These are phyloP conservation scores for Sarcophaga subvicina DNA, from an alignment of 2,888 invertebrate genomes.

Conservation along the genomic window DNA sequence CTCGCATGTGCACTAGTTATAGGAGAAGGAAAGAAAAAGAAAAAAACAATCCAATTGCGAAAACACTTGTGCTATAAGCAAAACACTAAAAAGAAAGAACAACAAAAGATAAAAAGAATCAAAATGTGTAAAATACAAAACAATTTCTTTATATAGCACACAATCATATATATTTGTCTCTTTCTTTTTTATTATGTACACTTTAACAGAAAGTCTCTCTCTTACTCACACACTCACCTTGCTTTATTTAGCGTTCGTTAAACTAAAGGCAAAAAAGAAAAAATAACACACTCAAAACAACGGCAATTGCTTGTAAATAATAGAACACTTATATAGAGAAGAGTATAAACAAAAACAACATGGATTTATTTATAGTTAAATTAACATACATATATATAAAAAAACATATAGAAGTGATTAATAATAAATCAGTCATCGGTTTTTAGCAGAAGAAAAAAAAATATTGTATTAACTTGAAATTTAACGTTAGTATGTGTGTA, in stretches of 20 bases:
- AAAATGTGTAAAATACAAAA: constrained; percentile 20
- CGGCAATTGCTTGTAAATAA: neutral
- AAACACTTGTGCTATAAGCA: constrained; percentile 56
- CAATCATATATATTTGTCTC: constrained; percentile 5
- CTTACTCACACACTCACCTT: constrained; percentile 54
- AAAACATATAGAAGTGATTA: constrained; percentile 1
- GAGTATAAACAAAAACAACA: constrained; percentile 34
- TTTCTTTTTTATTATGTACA: constrained; percentile 10
- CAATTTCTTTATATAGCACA: constrained; percentile 27
- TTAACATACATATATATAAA: constrained; percentile 21
- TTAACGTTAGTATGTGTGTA: neutral
- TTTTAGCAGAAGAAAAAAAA: neutral
- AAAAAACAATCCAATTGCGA: constrained; percentile 10
- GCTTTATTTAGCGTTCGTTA: constrained; percentile 68
- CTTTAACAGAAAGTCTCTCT: neutral
- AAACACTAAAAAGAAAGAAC: neutral
- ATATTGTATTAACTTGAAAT: neutral
- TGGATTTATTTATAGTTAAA: neutral
- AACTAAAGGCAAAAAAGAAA: constrained; percentile 35
- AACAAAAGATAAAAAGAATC: constrained; percentile 28
- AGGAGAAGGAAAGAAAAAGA: neutral
- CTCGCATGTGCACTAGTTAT: constrained; percentile 6
- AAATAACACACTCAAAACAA: neutral
- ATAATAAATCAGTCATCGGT: constrained; percentile 28
- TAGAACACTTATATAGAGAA: neutral